phyloP scores from a whole-genome alignment of 2,888 invertebrate species.

The Eupithecia abbreviata region DNA sequence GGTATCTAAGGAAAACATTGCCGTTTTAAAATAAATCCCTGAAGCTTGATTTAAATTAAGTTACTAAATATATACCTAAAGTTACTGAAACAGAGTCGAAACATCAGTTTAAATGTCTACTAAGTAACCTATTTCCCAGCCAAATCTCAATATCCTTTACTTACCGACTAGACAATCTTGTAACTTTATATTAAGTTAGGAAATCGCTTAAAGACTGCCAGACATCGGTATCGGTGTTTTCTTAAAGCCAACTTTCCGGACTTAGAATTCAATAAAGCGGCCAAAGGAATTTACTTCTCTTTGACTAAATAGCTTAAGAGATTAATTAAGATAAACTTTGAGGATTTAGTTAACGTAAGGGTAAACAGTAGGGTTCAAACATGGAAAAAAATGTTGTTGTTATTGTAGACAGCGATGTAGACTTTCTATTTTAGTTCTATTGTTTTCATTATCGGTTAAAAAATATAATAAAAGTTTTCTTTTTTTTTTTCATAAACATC shows the following conservation, averaged over 20 bases:
- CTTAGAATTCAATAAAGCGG: conserved; percentile 79
- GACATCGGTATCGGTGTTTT: conserved; percentile 76
- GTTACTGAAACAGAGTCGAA: background rate
- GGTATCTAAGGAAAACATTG: background rate
- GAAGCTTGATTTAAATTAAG: background rate
- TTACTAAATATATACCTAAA: background rate
- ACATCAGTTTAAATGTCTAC: conserved; percentile 3
- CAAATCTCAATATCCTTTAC: conserved; percentile 56
- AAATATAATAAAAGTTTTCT: too few species aligned
- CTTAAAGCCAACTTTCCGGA: conserved; percentile 75
- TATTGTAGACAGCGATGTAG: background rate
- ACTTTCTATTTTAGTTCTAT: background rate
- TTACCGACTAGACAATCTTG: conserved; percentile 64
- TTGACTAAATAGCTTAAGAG: conserved; percentile 80
- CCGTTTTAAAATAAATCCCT: background rate
- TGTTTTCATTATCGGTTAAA: too few species aligned
- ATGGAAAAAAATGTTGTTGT: conserved; percentile 38
- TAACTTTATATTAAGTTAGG: conserved; percentile 74
- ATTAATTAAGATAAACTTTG: conserved; percentile 78
- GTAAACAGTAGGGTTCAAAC: conserved; percentile 62
- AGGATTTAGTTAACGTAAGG: conserved; percentile 65
- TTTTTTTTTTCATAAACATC: too few species aligned
- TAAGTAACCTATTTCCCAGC: conserved; percentile 36
- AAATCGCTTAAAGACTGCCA: conserved; percentile 72
- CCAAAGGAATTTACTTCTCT: conserved; percentile 77